Base-by-base conservation (phyloP, 2,888 invertebrate species). In the Acronicta psi region DNA sequence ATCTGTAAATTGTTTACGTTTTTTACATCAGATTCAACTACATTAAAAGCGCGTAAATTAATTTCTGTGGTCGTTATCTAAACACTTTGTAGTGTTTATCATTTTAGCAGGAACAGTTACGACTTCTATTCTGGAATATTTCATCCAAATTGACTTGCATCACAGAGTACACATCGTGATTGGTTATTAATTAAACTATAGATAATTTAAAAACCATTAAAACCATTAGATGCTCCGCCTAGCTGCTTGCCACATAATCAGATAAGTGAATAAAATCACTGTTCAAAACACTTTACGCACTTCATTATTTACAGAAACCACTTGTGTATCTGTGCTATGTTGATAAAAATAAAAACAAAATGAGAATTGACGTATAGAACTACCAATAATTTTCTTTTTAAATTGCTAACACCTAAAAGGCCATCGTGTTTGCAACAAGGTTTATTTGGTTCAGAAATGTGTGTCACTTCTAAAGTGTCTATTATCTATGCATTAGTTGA, bases 181-280 rank as follows among this genome's bases (percentile, higher is more conserved):
- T 36, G 65, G 14, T 64, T 56, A 50, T 64, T 54, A 69, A 64
- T 64, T 53, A 54, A 40, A 40, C 62, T 2, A 38, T 44, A 50
- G 34, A 56, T 69, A 38, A 50, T 36, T 44, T 40, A 41, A 20
- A 20, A 40, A 50, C 29, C 36, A 23, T 25, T 29, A 11, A 14
- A 56, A 40, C 36, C 41, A 59, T 59, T 65, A 50, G 23, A 49
- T 31, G 37, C 41, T 34, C 36, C 49, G 29, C 38, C 16, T 49
- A 40, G 17, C 16, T 29, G 36, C 31, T 9, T 55, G 65, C 63
- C 53, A 64, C 64, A 70, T 80, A 74, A 84, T 84, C 81, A 78
- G 85, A 82, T 87, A 86, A 84, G 79, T 79, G 70, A 79, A 85
- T 81, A 80, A 81, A 74, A 82, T 81, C 77, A 74, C 69, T 74